Percentiles rank a stretch among this genome's conserved stretches.
Evolutionary conservation across 2,888 invertebrate species (phyloP).

Genomic region (Leptopilina myrica): DNA sequence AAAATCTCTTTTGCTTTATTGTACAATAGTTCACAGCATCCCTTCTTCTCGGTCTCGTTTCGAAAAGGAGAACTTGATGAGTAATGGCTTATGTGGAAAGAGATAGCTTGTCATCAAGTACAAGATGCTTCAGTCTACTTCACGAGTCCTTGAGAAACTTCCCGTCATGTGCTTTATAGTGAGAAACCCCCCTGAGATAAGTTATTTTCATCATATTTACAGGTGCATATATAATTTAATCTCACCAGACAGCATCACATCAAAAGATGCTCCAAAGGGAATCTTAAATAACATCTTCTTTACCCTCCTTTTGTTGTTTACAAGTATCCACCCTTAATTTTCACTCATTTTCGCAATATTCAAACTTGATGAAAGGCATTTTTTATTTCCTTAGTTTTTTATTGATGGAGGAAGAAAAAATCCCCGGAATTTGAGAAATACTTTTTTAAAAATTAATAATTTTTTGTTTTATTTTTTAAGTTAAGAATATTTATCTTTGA

Average conservation of each 20-base stretch:
- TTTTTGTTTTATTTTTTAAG: no score
- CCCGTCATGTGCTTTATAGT: conserved; percentile 18
- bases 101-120: conserved; percentile 20
- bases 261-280: conserved; percentile 8
- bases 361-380: neutral
- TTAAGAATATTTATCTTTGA: no score
- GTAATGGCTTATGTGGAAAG: conserved; percentile 17
- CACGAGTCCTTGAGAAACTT: conserved; percentile 17
- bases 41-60: neutral
- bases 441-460: no score
- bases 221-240: conserved; percentile 18
- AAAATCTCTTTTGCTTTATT: neutral
- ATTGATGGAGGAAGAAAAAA: no score
- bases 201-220: conserved; percentile 32
- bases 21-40: conserved; percentile 4
- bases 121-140: neutral
- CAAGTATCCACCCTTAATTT: neutral
- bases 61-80: conserved; percentile 1
- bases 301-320: neutral
- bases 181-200: neutral
- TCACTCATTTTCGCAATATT: neutral
- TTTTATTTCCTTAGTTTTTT: no score
- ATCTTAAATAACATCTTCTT: neutral
- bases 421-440: no score
- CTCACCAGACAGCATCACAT: neutral